Evolutionary conservation across 1,140 invertebrate genomes (phyloP).

Genomic region (Psix sp.): DNA sequence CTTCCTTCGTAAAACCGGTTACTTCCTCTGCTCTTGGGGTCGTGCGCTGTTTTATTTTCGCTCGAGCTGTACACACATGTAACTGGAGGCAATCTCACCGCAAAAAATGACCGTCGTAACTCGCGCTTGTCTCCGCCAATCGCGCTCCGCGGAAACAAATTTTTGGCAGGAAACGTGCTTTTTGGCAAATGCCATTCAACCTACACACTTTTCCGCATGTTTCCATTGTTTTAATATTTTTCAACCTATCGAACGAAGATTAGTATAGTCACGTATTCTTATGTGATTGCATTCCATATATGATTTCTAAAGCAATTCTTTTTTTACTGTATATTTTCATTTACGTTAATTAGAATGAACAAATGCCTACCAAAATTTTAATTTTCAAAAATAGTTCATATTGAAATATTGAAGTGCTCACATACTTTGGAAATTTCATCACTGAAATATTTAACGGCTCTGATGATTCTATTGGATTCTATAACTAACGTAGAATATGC

Average conservation of each 20-base stretch:
- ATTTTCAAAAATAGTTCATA: no score
- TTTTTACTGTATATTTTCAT: no score
- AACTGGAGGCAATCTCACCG: slow-evolving; percentile 34
- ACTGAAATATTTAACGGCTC: no score
- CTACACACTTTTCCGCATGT: background rate
- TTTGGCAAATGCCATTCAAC: slow-evolving; percentile 2
- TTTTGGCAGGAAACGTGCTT: slow-evolving; percentile 52
- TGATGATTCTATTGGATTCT: no score
- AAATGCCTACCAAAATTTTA: no score
- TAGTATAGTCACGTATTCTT: no score
- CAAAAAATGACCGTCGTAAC: slow-evolving; percentile 60
- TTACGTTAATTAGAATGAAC: no score
- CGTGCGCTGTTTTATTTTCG: slow-evolving; percentile 53
- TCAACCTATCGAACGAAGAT: slow-evolving; percentile 1
- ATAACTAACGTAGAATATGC: no score
- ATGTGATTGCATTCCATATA: no score
- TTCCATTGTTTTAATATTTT: slow-evolving; percentile 26
- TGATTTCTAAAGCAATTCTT: slow-evolving; percentile 1
- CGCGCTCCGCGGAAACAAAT: slow-evolving; percentile 57
- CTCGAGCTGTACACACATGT: slow-evolving; percentile 46
- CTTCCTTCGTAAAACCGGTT: slow-evolving; percentile 62
- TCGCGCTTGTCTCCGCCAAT: slow-evolving; percentile 59
- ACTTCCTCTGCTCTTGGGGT: slow-evolving; percentile 52
- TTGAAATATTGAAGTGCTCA: no score
- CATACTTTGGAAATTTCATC: no score